A percentile compares a stretch with the other conserved stretches of the same genome.
Conservation (phyloP, 1,140 invertebrate species). For the Ericerus pela region DNA sequence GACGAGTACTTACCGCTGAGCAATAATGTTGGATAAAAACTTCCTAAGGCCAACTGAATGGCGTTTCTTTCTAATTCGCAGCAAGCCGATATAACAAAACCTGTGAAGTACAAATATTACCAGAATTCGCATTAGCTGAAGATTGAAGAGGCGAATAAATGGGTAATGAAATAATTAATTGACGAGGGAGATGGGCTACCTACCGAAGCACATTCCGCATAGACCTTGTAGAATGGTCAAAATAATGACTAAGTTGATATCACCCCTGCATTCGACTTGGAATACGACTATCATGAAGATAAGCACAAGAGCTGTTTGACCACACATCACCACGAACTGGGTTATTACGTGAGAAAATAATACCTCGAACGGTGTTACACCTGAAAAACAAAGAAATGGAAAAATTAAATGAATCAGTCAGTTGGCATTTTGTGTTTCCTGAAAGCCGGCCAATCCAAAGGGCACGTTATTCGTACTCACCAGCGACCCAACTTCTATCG, state of each 20-base stretch:
- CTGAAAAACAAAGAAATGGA: conserved; percentile 20
- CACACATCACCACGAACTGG: conserved; percentile 73
- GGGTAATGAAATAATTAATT: neutral
- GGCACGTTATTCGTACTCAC: no score
- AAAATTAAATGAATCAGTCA: neutral
- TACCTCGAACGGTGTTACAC: conserved; percentile 46
- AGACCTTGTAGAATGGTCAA: conserved; percentile 69
- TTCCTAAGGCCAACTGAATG: conserved; percentile 81
- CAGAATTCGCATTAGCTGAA: neutral
- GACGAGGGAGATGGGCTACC: conserved; percentile 21
- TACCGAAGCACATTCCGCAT: conserved; percentile 86
- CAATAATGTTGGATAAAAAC: conserved; percentile 82
- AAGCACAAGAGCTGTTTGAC: conserved; percentile 68
- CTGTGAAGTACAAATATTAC: conserved; percentile 30
- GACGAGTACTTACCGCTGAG: conserved; percentile 50
- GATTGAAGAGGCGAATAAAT: neutral
- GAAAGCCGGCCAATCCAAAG: conserved; percentile 19
- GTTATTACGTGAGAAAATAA: conserved; percentile 70
- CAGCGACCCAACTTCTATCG: conserved; percentile 71
- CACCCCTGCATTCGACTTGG: conserved; percentile 61
- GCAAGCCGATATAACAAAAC: conserved; percentile 72
- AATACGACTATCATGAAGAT: conserved; percentile 70
- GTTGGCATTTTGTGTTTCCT: neutral
- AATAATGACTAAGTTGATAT: conserved; percentile 53
- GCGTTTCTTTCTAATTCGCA: conserved; percentile 82